A percentile compares a stretch with the other conserved stretches of the same genome.
These are phyloP conservation scores for Athalia cordata DNA, from an alignment of 2,888 invertebrate genomes.

Conservation along the genomic window DNA sequence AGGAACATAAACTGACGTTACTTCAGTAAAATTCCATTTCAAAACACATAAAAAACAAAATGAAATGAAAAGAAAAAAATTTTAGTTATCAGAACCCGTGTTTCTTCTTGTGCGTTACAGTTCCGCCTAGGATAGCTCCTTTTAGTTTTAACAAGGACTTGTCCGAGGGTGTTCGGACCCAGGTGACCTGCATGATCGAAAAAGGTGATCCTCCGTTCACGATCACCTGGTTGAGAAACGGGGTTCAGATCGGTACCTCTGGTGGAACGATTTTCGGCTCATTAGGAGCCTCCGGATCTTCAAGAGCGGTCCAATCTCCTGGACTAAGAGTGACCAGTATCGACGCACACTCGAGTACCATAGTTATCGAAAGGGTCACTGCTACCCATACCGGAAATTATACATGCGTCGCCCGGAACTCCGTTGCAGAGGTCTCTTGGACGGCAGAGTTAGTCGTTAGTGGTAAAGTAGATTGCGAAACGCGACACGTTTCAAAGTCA, in stretches of 20 bases:
- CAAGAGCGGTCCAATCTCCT: slow-evolving; percentile 55
- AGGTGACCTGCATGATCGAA: slow-evolving; percentile 92
- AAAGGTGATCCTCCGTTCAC: slow-evolving; percentile 95
- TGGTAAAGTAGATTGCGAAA: slow-evolving; percentile 68
- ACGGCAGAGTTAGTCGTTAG: slow-evolving; percentile 74
- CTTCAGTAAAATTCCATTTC: too few species aligned
- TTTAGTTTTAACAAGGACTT: slow-evolving; percentile 82
- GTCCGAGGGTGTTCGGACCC: slow-evolving; percentile 89
- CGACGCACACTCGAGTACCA: slow-evolving; percentile 90
- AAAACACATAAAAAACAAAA: too few species aligned
- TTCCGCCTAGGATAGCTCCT: slow-evolving; percentile 92
- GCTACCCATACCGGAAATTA: slow-evolving; percentile 93
- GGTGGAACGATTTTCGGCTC: slow-evolving; percentile 67
- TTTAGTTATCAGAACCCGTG: slow-evolving; percentile 21
- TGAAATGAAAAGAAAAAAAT: too few species aligned
- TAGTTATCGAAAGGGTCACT: slow-evolving; percentile 90
- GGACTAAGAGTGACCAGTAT: slow-evolving; percentile 70
- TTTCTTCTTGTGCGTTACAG: slow-evolving; percentile 74
- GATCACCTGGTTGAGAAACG: slow-evolving; percentile 94
- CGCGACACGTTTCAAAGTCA: slow-evolving; percentile 1
- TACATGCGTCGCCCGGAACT: slow-evolving; percentile 93
- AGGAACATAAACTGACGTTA: too few species aligned
- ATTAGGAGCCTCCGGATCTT: slow-evolving; percentile 56
- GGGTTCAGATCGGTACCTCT: slow-evolving; percentile 82
- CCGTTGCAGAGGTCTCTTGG: slow-evolving; percentile 78